Conservation (phyloP, 1,140 invertebrate genomes). For the Melipona quadrifasciata region DNA sequence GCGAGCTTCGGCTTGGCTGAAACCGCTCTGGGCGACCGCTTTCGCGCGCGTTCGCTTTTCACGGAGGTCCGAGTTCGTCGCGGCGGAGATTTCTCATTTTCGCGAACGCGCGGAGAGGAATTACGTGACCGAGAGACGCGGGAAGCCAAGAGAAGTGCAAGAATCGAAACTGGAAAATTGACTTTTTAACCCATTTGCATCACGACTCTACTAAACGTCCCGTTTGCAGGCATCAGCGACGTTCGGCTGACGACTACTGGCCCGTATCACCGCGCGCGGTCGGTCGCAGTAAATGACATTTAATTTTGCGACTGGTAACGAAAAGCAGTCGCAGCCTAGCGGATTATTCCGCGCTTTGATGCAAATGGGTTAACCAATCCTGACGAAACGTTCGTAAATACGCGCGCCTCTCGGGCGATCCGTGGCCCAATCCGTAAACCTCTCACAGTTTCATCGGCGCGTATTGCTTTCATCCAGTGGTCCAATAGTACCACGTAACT, state of each 20-base stretch:
- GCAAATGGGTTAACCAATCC: no score
- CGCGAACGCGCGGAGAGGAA: background rate
- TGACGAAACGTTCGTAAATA: background rate
- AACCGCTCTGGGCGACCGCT: background rate
- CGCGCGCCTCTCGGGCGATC: no score
- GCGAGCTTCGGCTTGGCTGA: background rate
- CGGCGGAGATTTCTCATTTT: background rate
- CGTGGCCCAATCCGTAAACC: background rate
- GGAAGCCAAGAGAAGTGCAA: background rate
- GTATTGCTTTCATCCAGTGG: background rate
- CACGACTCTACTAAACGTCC: no score
- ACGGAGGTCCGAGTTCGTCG: background rate
- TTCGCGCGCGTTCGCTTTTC: conserved; percentile 9
- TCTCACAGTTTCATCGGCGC: background rate
- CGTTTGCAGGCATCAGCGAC: no score
- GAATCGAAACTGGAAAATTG: background rate
- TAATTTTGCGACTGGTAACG: no score
- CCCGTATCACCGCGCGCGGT: no score
- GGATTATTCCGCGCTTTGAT: no score
- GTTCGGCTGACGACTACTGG: no score
- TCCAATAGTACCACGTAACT: background rate
- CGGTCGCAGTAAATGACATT: no score
- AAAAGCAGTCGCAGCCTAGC: no score
- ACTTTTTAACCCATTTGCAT: no score
- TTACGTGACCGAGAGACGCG: background rate